Evolutionary conservation across 2,888 invertebrate genomes (phyloP), one percentile per base, ranked within the genome.

Genomic region (Diogma glabrata): DNA sequence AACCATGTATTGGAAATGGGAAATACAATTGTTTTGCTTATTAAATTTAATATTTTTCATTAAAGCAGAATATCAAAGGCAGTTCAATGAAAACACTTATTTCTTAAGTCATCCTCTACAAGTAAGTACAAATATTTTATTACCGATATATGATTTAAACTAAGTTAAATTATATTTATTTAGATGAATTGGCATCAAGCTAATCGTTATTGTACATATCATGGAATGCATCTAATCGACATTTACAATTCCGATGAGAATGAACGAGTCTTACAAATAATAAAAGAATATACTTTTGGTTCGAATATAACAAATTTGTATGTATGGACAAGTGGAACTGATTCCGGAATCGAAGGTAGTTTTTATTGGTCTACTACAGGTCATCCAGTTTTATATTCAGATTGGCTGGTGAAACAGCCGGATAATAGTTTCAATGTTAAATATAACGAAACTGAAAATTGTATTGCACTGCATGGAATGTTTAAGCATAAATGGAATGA

Each of bases 171-270:
- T n/a, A n/a, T n/a, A n/a, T n/a, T n/a, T n/a, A n/a, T n/a, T n/a
- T n/a, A 43, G 43, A 43, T 14, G 23, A 43, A 43, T 9, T 43
- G 43, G 43, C 23, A 43, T 43, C 4, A n/a, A 9, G 43, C 43
- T n/a, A 20, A 43, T 22, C 20, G n/a, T 14, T 12, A 43, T n/a
- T 43, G 43, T 7, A 43, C 43, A 43, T 22, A 20, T 5, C n/a
- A 22, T 7, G 43, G 43, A 9, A 43, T 43, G 43, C 22, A 43
- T 22, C 14, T 43, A 23, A 7, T 43, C 22, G 43, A 43, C 9
- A 22, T 43, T 14, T 22, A 20, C 6, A 14, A 20, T 1, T n/a
- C 43, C n/a, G 43, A 22, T 3, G 43, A 43, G 22, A 43, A 43
- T 22, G 23, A 43, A 14, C 43, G 43, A 1, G n/a, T 43, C 3